Evolutionary conservation across 2,797 vertebrate species (phyloP), one percentile per base, ranked within the genome.

Genomic region (Lemur catta): DNA sequence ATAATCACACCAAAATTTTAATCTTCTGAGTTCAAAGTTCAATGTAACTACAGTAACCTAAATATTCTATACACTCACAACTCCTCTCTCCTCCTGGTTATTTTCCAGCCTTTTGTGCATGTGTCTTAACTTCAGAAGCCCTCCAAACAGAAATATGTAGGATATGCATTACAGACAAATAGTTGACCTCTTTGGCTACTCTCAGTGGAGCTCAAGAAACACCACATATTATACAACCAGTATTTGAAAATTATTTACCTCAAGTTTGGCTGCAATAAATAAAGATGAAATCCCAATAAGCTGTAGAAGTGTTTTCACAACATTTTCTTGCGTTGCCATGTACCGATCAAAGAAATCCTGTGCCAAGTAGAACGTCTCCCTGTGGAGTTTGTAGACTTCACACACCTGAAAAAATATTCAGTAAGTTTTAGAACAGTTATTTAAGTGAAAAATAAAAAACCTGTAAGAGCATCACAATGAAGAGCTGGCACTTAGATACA

Each of bases 261-360:
- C 99, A 11, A 99, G 98, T 98, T 99, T 99, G 96, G 99, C 99
- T 94, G 99, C 99, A 61, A 99, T 99, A 97, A 99, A 99, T 89
- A 99, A 98, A 96, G 99, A 99, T 9, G 99, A 99, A 95, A 99
- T 99, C 82, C 99, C 99, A 57, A 99, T 99, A 93, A 99, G 99
- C 97, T 99, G 99, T 96, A 99, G 98, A 20, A 99, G 99, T 0
- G 99, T 99, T 97, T 99, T 99, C 81, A 99, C 98, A 71, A 99
- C 98, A 24, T 99, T 99, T 55, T 98, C 99, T 97, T 99, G 99
- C 0, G 99, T 99, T 67, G 99, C 99, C 99, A 99, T 99, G 98
- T 99, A 99, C 20, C 99, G 99, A 97, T 99, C 99, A 52, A 99
- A 99, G 98, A 99, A 99, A 98, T 99, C 99, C 98, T 99, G 99